Evolutionary conservation across 2,888 invertebrate genomes (phyloP), one percentile per base, ranked within the genome.

Genomic region (Uloborus plumipes): DNA sequence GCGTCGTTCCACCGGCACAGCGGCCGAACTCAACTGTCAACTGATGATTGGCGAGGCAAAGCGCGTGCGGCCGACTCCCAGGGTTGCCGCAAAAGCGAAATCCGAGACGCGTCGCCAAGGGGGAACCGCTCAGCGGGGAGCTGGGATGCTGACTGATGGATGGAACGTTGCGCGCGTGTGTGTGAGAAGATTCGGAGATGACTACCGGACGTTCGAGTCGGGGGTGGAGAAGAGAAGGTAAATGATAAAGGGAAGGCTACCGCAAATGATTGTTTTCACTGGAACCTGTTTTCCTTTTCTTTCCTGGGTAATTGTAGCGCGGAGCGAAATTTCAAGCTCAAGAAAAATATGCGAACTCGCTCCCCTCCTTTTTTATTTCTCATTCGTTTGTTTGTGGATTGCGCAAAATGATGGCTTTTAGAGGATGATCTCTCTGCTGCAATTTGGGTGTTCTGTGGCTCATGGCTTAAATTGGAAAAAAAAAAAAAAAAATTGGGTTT

Each of bases 181-280:
- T 31, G 39, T n/a, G 39, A 39, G 62, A 62, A 39, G 53, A 31
- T 31, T 50, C 20, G 58, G 22, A 18, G 39, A 39, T 31, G 31
- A 66, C n/a, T 55, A 22, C 49, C 50, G 26, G 13, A 13, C 15
- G 59, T 20, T 16, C 0, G 62, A 7, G 55, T 31, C 49, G 66
- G 58, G 66, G 20, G 49, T 2, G 49, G 22, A 53, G 71, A 65
- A 53, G 71, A 65, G 58, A 53, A 53, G 49, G 64, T 59, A 65
- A n/a, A n/a, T n/a, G 49, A 62, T 39, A 31, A 15, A 62, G 39
- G 62, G 39, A 39, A 39, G 39, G 31, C 62, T 50, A 65, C 31
- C 58, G 49, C 59, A 49, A 55, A 20, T 15, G 55, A 39, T 73
- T 58, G 73, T 65, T 59, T 62, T 49, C 15, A n/a, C 18, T 65